phyloP scores from a whole-genome alignment of 2,888 invertebrate genomes.

The Scelioninae gen. 2 region DNA sequence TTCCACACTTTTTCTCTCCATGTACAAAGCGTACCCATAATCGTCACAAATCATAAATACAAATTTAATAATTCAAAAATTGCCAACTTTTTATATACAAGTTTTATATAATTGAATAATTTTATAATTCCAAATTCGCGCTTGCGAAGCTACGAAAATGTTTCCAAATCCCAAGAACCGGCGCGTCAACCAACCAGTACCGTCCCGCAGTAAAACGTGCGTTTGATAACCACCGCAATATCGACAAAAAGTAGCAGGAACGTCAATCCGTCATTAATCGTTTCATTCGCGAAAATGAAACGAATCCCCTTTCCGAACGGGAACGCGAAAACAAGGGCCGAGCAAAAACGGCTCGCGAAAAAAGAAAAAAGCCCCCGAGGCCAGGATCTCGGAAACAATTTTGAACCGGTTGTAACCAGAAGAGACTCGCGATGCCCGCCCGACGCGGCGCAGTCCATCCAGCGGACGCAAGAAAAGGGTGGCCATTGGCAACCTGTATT shows the following conservation, averaged over 20 bases:
- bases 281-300: slow-evolving; percentile 40
- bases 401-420: slow-evolving; percentile 69
- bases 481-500: slow-evolving; percentile 71
- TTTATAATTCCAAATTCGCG: no score
- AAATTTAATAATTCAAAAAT: no score
- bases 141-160: no score
- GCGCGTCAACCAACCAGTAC: no score
- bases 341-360: slow-evolving; percentile 43
- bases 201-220: no score
- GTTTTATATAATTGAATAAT: no score
- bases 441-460: slow-evolving; percentile 35
- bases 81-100: no score
- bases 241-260: not conserved
- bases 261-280: slow-evolving; percentile 20
- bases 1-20: no score
- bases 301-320: slow-evolving; percentile 25
- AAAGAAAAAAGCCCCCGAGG: slow-evolving; percentile 59
- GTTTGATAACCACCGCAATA: no score
- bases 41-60: no score
- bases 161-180: no score
- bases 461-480: slow-evolving; percentile 56
- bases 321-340: slow-evolving; percentile 48
- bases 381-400: slow-evolving; percentile 66
- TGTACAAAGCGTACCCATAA: no score
- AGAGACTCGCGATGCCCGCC: slow-evolving; percentile 37